Percentiles rank a stretch among this genome's conserved stretches.
These are phyloP conservation scores for Lissocephala sabroskyi DNA, from an alignment of 2,888 invertebrate species.

Conservation along the genomic window DNA sequence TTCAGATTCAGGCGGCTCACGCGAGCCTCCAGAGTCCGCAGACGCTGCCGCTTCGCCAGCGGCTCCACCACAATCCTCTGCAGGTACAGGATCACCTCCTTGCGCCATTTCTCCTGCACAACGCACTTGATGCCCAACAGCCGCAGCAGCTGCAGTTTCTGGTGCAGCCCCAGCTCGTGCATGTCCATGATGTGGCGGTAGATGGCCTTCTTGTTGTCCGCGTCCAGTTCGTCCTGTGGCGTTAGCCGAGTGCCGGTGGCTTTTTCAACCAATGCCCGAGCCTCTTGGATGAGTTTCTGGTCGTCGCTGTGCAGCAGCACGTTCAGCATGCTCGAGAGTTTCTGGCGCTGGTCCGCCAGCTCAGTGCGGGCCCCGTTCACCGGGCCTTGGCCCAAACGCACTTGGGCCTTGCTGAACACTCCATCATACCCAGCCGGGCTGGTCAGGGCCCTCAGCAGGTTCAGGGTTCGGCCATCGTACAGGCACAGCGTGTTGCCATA, in stretches of 20 bases:
- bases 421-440: constrained; percentile 65
- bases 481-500: constrained; percentile 80
- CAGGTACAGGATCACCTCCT: constrained; percentile 46
- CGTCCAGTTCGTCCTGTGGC: constrained; percentile 16
- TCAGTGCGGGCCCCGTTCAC: constrained; percentile 48
- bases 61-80: constrained; percentile 25
- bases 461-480: constrained; percentile 78
- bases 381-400: constrained; percentile 43
- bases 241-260: constrained; percentile 14
- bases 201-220: constrained; percentile 23
- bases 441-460: constrained; percentile 75
- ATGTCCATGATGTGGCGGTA: constrained; percentile 57
- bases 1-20: constrained; percentile 44
- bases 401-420: constrained; percentile 58
- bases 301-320: constrained; percentile 60
- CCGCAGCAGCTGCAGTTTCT: constrained; percentile 66
- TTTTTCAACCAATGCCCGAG: constrained; percentile 26
- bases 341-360: constrained; percentile 49
- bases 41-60: neutral
- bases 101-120: constrained; percentile 38
- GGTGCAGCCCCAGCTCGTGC: constrained; percentile 66
- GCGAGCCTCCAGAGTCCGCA: constrained; percentile 31
- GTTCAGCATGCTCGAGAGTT: constrained; percentile 54
- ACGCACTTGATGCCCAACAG: constrained; percentile 60
- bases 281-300: constrained; percentile 46